Evolutionary conservation across 2,888 invertebrate genomes (phyloP).

Genomic region (Copidosoma aretas): DNA sequence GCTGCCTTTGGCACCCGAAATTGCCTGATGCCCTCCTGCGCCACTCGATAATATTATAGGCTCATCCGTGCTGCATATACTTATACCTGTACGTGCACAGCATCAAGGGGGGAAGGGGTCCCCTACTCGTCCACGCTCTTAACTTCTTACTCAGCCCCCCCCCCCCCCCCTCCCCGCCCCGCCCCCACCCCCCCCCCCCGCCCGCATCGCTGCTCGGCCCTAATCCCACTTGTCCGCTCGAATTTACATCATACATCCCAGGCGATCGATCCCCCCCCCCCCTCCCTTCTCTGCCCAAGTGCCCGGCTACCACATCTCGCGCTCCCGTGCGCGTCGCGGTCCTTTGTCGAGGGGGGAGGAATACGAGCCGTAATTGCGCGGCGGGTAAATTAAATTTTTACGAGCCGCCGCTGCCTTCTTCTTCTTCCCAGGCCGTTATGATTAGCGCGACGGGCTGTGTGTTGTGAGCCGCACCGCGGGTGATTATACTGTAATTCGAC

Average conservation of each 20-base stretch:
- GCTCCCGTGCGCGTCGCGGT: background rate
- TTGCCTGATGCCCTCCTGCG: no score
- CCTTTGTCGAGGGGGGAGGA: background rate
- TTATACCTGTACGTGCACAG: no score
- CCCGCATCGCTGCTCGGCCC: no score
- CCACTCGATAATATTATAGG: no score
- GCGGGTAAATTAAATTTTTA: slow-evolving; percentile 38
- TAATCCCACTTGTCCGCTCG: slow-evolving; percentile 38
- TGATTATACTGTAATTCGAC: slow-evolving; percentile 40
- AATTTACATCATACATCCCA: slow-evolving; percentile 35
- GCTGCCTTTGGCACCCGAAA: no score
- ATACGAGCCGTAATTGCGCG: slow-evolving; percentile 21
- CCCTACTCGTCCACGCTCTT: slow-evolving; percentile 6
- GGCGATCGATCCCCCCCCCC: slow-evolving; percentile 6
- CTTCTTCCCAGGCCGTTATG: slow-evolving; percentile 22
- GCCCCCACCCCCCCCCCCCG: slow-evolving; percentile 1
- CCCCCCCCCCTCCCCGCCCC: slow-evolving; percentile 11
- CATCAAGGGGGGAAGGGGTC: no score
- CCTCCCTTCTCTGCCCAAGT: background rate
- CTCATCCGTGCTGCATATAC: no score
- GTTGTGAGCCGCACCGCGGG: background rate
- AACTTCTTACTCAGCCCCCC: slow-evolving; percentile 28
- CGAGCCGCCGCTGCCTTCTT: no score
- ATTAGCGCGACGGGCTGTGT: slow-evolving; percentile 25
- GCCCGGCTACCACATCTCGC: background rate